These are phyloP conservation scores for Anguilla pacifica DNA, from an alignment of 2,797 vertebrate genomes.

Conservation along the genomic window DNA sequence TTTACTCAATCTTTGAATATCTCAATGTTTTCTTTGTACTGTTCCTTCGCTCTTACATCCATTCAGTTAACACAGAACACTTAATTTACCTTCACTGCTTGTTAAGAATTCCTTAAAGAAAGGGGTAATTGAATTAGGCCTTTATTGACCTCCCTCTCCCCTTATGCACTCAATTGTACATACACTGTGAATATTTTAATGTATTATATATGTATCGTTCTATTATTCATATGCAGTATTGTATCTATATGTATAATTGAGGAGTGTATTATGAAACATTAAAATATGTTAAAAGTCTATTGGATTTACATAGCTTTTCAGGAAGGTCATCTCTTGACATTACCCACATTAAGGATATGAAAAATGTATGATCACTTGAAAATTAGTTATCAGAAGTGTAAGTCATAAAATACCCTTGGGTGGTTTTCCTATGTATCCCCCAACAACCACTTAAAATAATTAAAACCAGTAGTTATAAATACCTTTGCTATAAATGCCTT, in stretches of 20 bases:
- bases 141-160: background rate
- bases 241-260: background rate
- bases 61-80: background rate
- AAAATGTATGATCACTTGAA: background rate
- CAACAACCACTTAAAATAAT: too few species aligned
- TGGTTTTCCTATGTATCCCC: background rate
- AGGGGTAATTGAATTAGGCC: background rate
- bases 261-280: constrained; percentile 1
- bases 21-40: background rate
- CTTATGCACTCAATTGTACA: background rate
- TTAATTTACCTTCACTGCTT: background rate
- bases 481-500: too few species aligned
- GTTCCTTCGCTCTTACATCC: background rate
- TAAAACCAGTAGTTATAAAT: too few species aligned
- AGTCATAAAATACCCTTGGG: background rate
- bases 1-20: background rate
- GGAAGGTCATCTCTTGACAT: background rate
- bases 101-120: background rate
- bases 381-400: background rate
- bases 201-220: background rate
- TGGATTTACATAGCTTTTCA: background rate
- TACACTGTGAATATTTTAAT: background rate
- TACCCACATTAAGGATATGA: background rate
- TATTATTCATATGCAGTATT: constrained; percentile 8
- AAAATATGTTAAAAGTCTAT: background rate